Percentiles rank a stretch among this genome's conserved stretches.
phyloP scores from a whole-genome alignment of 2,888 invertebrate genomes.

The Drepanosiphum platanoidis region DNA sequence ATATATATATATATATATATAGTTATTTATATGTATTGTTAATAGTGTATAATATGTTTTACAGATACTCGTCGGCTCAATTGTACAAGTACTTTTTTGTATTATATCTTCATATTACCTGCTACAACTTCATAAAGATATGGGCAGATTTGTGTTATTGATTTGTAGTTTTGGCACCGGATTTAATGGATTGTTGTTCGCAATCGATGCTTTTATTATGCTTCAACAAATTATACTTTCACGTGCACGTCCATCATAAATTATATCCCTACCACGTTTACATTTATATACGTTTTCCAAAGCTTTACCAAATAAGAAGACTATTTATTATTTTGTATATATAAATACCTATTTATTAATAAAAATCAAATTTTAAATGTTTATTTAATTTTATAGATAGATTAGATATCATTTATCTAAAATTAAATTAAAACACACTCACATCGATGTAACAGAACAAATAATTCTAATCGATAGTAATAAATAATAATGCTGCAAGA shows the following conservation, averaged over 20 bases:
- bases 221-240: conserved; percentile 48
- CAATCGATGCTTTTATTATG: conserved; percentile 41
- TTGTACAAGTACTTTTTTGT: conserved; percentile 43
- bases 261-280: no score
- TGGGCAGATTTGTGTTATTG: conserved; percentile 9
- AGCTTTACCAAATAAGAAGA: background rate
- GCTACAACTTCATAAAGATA: background rate
- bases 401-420: no score
- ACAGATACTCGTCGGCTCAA: conserved; percentile 30
- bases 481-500: no score
- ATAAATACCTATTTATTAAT: no score
- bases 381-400: no score
- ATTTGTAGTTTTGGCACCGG: conserved; percentile 8
- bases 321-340: background rate
- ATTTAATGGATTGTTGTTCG: conserved; percentile 40
- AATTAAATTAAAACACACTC: no score
- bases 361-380: no score
- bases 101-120: conserved; percentile 27
- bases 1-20: no score
- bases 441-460: no score
- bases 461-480: no score
- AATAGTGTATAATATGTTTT: background rate
- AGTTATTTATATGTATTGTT: background rate
- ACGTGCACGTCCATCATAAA: background rate
- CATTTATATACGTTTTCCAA: no score